phyloP scores from a whole-genome alignment of 2,113 vertebrate genomes.

The Lycocorax pyrrhopterus region DNA sequence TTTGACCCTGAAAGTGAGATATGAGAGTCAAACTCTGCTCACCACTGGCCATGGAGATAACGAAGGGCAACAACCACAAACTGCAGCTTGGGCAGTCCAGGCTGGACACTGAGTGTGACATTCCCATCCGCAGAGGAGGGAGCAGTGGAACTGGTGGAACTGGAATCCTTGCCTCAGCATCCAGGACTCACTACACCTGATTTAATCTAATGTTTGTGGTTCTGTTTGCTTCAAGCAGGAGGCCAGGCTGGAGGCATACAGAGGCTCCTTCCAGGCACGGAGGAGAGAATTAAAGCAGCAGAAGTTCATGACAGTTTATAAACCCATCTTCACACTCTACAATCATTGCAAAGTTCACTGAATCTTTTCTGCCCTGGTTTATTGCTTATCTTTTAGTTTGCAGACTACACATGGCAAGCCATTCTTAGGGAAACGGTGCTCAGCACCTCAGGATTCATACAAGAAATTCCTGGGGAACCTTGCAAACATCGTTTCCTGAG shows the following conservation, averaged over 20 bases:
- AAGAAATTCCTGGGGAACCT: not conserved
- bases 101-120: not conserved
- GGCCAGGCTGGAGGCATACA: not conserved
- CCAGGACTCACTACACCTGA: not conserved
- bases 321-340: not conserved
- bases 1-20: not conserved
- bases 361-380: not conserved
- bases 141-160: not conserved
- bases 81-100: not conserved
- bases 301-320: not conserved
- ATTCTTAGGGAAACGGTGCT: not conserved
- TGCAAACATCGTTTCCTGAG: not conserved
- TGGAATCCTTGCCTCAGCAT: not conserved
- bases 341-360: not conserved
- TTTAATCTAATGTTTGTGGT: not conserved
- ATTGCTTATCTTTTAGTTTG: not conserved
- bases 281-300: not conserved
- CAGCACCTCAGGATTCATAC: not conserved
- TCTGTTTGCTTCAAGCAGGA: not conserved
- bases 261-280: not conserved
- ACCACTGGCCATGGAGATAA: not conserved
- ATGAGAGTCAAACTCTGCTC: not conserved
- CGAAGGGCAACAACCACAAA: not conserved
- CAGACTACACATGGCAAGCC: not conserved
- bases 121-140: not conserved